A percentile compares a stretch with the other conserved stretches of the same genome.
Conservation (phyloP, 2,797 vertebrate species). For the Liasis olivaceus region DNA sequence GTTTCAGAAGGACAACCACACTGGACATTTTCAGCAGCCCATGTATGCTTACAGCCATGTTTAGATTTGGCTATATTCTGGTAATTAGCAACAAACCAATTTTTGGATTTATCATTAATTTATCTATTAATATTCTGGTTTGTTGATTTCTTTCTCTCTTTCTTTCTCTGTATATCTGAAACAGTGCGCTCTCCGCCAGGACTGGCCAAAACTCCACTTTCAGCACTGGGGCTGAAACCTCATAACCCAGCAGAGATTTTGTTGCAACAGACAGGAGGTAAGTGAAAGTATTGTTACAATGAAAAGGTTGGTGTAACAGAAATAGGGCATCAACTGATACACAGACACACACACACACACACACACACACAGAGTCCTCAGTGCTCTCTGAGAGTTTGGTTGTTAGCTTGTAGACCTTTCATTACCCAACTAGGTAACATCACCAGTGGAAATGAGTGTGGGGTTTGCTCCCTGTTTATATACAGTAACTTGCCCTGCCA, state of each 20-base stretch:
- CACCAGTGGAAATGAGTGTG: neutral
- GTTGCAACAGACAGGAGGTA: conserved; percentile 90
- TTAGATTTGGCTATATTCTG: neutral
- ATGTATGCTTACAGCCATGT: neutral
- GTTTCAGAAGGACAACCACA: neutral
- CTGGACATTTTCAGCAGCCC: neutral
- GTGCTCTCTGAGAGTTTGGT: neutral
- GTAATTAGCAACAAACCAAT: neutral
- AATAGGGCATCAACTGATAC: neutral
- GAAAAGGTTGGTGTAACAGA: neutral
- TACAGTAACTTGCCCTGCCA: no score
- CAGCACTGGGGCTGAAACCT: conserved; percentile 93
- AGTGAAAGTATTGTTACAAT: conserved; percentile 48
- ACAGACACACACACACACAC: neutral
- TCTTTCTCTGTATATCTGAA: neutral
- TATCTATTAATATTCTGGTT: neutral
- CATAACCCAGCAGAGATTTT: conserved; percentile 93
- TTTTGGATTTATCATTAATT: neutral
- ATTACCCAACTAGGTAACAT: neutral
- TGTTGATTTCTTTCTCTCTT: neutral
- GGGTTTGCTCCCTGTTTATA: no score
- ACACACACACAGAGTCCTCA: neutral
- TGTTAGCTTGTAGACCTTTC: neutral
- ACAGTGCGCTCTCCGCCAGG: conserved; percentile 94
- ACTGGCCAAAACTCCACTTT: conserved; percentile 93